phyloP scores from a whole-genome alignment of 64 coral and sea anemone genomes.

The Platygyra sinensis region DNA sequence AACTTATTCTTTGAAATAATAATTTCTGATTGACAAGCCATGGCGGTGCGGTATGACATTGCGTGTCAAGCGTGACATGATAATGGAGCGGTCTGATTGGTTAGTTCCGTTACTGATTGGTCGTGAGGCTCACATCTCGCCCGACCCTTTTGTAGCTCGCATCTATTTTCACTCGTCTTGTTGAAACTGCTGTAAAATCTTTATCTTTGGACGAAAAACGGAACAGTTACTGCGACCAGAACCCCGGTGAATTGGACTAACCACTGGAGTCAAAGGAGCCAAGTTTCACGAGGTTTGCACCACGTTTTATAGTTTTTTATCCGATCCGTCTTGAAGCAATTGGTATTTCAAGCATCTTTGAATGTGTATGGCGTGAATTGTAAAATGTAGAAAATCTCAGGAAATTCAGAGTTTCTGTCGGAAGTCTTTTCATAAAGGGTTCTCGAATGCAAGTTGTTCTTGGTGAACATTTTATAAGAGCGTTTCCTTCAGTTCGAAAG shows the following conservation, averaged over 20 bases:
- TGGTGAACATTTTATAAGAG: conserved; percentile 8
- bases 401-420: conserved; percentile 5
- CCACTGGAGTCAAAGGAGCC: neutral
- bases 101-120: conserved; percentile 51
- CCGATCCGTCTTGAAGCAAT: conserved; percentile 16
- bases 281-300: conserved; percentile 42
- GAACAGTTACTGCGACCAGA: neutral
- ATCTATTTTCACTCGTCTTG: conserved; percentile 26
- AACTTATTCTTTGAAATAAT: neutral
- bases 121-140: conserved; percentile 67
- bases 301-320: conserved; percentile 55
- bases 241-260: neutral
- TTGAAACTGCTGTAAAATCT: conserved; percentile 56
- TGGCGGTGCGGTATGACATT: conserved; percentile 8
- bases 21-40: neutral
- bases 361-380: conserved; percentile 49
- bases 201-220: conserved; percentile 20
- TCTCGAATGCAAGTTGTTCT: neutral
- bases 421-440: conserved; percentile 12
- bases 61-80: conserved; percentile 76
- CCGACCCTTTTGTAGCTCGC: conserved; percentile 54
- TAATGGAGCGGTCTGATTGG: conserved; percentile 64
- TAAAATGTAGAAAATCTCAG: conserved; percentile 20
- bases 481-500: conserved; percentile 15
- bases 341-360: conserved; percentile 73